These are phyloP conservation scores for Oscheius sp. DNA, from an alignment of 2,888 invertebrate species.

Conservation along the genomic window DNA sequence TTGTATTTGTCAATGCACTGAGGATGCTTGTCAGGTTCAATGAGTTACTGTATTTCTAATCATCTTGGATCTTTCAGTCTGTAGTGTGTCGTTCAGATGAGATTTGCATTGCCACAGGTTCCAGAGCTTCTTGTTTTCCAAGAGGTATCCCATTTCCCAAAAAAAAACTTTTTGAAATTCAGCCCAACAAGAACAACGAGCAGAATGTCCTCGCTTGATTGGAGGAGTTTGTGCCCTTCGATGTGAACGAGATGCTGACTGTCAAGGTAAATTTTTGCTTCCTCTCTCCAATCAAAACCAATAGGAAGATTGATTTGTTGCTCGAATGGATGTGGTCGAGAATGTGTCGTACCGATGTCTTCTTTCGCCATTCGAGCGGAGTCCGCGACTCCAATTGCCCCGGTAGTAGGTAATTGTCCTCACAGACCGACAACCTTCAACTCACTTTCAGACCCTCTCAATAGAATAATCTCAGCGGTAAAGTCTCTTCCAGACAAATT, in stretches of 20 bases:
- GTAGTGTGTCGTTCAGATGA: constrained; percentile 51
- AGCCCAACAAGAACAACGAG: constrained; percentile 13
- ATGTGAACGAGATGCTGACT: constrained; percentile 60
- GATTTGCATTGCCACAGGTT: constrained; percentile 49
- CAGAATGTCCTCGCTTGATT: constrained; percentile 58
- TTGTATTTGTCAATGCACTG: constrained; percentile 53
- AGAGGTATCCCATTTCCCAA: no score
- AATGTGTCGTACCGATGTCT: constrained; percentile 58
- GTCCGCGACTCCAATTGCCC: constrained; percentile 26
- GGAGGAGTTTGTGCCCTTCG: constrained; percentile 61
- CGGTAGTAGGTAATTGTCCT: constrained; percentile 6
- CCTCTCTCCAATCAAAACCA: neutral
- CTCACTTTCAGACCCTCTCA: constrained; percentile 37
- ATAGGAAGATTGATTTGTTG: constrained; percentile 58
- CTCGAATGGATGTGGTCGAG: constrained; percentile 63
- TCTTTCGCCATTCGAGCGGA: constrained; percentile 45
- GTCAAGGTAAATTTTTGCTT: constrained; percentile 33
- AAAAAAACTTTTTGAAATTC: neutral
- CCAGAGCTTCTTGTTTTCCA: constrained; percentile 50
- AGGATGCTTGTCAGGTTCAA: constrained; percentile 60
- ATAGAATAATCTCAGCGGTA: constrained; percentile 39
- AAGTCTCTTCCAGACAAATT: constrained; percentile 6
- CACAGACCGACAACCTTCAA: neutral
- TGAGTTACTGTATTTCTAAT: no score
- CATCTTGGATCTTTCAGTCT: constrained; percentile 41